Percentiles rank a stretch among this genome's conserved stretches.
phyloP scores from a whole-genome alignment of 2,888 invertebrate genomes.

The Oithona nana region DNA sequence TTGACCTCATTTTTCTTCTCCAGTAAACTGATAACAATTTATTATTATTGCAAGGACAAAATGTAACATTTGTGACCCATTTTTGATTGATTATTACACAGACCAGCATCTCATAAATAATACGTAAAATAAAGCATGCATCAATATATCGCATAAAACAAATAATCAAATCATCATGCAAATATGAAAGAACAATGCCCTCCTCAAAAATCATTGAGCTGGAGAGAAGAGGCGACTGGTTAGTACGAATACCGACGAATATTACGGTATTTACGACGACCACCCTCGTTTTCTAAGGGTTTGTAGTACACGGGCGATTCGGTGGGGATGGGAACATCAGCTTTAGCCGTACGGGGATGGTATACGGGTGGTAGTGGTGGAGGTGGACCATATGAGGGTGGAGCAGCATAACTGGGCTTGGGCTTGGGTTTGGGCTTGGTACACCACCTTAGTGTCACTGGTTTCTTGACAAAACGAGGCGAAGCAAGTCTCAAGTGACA shows the following conservation, averaged over 20 bases:
- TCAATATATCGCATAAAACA: neutral
- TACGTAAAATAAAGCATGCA: too few relatives aligned
- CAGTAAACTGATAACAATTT: too few relatives aligned
- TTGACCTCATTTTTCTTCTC: too few relatives aligned
- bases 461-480: conserved; percentile 13
- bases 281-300: neutral
- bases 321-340: neutral
- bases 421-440: neutral
- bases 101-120: neutral
- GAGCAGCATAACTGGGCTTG: neutral
- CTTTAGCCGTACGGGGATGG: neutral
- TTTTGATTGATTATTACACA: neutral
- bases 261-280: neutral
- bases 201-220: too few relatives aligned
- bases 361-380: neutral
- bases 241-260: neutral
- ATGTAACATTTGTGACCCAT: neutral
- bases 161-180: neutral
- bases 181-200: neutral
- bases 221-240: neutral
- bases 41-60: neutral
- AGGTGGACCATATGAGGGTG: neutral
- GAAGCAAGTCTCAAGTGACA: conserved; percentile 5
- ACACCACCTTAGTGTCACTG: conserved; percentile 15
- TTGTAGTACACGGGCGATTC: neutral